Percentiles rank a stretch among this genome's conserved stretches.
These are phyloP conservation scores for Stomatorhinus walkeri DNA, from an alignment of 2,797 vertebrate genomes.

Conservation along the genomic window DNA sequence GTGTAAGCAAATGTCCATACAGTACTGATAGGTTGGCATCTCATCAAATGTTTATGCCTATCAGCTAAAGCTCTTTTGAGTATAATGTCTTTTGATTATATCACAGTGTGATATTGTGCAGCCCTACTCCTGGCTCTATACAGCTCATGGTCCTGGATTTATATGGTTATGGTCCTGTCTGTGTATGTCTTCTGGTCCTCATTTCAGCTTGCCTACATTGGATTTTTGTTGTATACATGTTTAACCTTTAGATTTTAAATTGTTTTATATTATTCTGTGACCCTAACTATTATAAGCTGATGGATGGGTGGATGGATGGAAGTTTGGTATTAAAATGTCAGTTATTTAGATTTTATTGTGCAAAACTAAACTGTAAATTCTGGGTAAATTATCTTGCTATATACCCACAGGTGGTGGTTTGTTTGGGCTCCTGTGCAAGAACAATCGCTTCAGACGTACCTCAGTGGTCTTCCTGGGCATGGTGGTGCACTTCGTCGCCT, in stretches of 20 bases:
- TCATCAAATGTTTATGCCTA: neutral
- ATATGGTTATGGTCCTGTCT: neutral
- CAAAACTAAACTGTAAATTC: neutral
- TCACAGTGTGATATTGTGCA: neutral
- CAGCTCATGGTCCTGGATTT: neutral
- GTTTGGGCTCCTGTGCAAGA: constrained; percentile 66
- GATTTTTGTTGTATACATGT: neutral
- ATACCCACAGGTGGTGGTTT: constrained; percentile 60
- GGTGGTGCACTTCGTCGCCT: constrained; percentile 70
- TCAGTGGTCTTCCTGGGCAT: constrained; percentile 71
- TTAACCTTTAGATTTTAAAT: neutral
- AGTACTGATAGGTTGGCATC: neutral
- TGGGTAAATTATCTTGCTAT: neutral
- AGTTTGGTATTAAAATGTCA: neutral
- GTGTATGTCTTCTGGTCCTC: neutral
- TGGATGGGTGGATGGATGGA: neutral
- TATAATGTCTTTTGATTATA: neutral
- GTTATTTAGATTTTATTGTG: neutral
- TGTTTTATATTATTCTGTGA: neutral
- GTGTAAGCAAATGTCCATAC: neutral
- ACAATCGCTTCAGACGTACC: constrained; percentile 67
- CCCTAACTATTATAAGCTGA: neutral
- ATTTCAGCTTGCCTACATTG: neutral
- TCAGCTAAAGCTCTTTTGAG: neutral
- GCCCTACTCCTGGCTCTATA: neutral